Percentiles rank a stretch among this genome's conserved stretches.
phyloP scores from a whole-genome alignment of 2,888 invertebrate genomes.

The Disparrhopalites patrizii region DNA sequence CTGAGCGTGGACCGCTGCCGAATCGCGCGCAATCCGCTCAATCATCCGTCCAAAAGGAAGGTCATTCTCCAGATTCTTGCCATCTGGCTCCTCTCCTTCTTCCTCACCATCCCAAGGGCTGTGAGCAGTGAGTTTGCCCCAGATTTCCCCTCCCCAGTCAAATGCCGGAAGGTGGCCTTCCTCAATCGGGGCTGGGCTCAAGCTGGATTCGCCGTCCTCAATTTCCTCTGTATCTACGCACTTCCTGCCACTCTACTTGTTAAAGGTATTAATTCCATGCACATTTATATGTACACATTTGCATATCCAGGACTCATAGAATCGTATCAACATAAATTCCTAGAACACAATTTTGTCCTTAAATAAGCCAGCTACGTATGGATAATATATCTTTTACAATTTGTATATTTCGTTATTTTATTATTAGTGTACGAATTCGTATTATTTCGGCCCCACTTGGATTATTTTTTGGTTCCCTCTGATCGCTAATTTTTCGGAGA shows the following conservation, averaged over 20 bases:
- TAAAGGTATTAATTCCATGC: slow-evolving; percentile 29
- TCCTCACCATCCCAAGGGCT: slow-evolving; percentile 23
- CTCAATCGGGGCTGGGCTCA: slow-evolving; percentile 19
- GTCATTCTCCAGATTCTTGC: slow-evolving; percentile 25
- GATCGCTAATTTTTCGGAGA: no score
- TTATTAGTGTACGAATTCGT: no score
- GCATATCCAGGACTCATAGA: no score
- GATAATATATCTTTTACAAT: no score
- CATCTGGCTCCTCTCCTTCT: slow-evolving; percentile 29
- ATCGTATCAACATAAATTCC: no score
- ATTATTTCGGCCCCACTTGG: no score
- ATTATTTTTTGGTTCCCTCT: no score
- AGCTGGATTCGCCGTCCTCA: slow-evolving; percentile 28
- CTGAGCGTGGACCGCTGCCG: slow-evolving; percentile 3
- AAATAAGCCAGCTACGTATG: no score
- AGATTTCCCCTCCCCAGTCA: slow-evolving; percentile 6
- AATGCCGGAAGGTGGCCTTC: slow-evolving; percentile 35
- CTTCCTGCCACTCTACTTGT: slow-evolving; percentile 37
- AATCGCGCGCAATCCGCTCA: neutral
- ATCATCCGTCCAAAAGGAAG: neutral
- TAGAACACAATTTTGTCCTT: no score
- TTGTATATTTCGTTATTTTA: no score
- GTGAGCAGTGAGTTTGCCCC: slow-evolving; percentile 15
- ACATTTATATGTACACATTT: neutral
- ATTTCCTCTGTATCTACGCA: slow-evolving; percentile 31